A percentile compares a stretch with the other conserved stretches of the same genome.
Conservation (phyloP, 2,888 invertebrate species). For the Cephus sareptanus region DNA sequence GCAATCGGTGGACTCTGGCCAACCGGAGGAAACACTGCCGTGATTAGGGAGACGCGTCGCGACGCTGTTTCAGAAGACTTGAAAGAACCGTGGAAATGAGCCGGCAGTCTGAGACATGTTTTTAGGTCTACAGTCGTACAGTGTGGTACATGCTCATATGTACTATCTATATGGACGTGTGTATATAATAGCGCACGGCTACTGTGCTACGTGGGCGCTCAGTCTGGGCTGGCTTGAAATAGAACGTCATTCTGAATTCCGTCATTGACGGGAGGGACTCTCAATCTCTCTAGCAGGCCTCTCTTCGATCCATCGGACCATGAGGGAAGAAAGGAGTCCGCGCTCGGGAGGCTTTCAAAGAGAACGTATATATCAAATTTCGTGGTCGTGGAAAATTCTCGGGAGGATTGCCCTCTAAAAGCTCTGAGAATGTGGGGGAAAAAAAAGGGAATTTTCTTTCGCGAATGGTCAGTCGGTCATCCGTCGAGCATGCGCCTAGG, state of each 20-base stretch:
- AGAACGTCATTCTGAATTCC: neutral
- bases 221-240: neutral
- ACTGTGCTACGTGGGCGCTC: neutral
- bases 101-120: neutral
- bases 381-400: neutral
- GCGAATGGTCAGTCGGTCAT: neutral
- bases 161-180: neutral
- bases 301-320: neutral
- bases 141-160: neutral
- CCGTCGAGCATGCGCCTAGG: too few relatives aligned
- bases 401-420: neutral
- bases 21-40: neutral
- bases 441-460: neutral
- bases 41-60: neutral
- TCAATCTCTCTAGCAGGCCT: neutral
- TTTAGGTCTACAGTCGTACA: too few relatives aligned
- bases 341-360: neutral
- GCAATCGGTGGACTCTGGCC: neutral
- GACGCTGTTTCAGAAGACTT: neutral
- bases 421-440: neutral
- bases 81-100: constrained; percentile 6
- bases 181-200: neutral
- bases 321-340: neutral
- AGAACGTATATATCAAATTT: neutral
- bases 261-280: neutral